A percentile compares a stretch with the other conserved stretches of the same genome.
Conservation (phyloP, 2,113 vertebrate genomes). For the Chascanopsetta lugubris region DNA sequence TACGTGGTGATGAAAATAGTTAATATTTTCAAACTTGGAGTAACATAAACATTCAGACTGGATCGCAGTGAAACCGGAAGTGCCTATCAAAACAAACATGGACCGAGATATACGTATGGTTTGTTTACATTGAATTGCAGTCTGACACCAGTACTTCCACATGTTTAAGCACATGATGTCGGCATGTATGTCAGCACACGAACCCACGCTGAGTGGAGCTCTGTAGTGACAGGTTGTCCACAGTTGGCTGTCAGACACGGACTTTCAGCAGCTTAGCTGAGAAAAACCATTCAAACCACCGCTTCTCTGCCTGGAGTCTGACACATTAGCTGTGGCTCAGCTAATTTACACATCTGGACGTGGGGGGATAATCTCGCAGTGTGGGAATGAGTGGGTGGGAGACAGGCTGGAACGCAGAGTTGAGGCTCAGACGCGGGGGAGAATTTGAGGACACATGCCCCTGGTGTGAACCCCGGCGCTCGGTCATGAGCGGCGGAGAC, state of each 20-base stretch:
- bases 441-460: conserved; percentile 63
- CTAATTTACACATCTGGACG: conserved; percentile 26
- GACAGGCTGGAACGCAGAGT: background rate
- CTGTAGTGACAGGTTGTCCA: conserved; percentile 37
- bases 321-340: background rate
- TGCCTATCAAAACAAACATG: no score
- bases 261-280: conserved; percentile 62
- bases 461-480: conserved; percentile 74
- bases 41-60: no score
- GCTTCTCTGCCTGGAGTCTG: conserved; percentile 4
- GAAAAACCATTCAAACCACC: conserved; percentile 25
- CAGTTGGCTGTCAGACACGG: conserved; percentile 47
- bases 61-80: background rate
- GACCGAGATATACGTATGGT: background rate
- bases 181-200: background rate
- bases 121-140: background rate
- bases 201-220: background rate
- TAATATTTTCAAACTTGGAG: no score
- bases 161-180: no score
- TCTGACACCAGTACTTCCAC: background rate
- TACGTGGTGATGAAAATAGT: no score
- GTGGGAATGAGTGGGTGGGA: no score
- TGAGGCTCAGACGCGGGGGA: conserved; percentile 5
- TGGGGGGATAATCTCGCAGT: no score
- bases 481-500: conserved; percentile 40